Evolutionary conservation across 2,888 invertebrate genomes (phyloP).

Genomic region (Conomelus anceps): DNA sequence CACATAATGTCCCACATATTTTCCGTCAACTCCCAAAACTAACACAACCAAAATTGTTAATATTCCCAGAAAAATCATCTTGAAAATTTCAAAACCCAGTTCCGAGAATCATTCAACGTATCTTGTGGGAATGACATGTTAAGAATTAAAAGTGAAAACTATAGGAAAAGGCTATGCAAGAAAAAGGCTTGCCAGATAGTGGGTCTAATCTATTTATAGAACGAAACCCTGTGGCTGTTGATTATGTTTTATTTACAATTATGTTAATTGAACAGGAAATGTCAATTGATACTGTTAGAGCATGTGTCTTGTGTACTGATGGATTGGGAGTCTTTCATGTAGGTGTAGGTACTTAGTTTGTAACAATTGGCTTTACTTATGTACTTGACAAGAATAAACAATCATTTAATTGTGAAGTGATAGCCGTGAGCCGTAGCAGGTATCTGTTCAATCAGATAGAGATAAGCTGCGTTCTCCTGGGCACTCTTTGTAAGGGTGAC

Average conservation of each 20-base stretch:
- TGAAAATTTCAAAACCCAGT: neutral
- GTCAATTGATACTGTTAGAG: neutral
- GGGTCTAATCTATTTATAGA: neutral
- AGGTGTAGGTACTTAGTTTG: no score
- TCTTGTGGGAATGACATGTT: neutral
- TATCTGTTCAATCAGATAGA: no score
- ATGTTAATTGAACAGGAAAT: neutral
- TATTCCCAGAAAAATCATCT: neutral
- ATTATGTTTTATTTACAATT: neutral
- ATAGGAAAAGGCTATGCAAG: neutral
- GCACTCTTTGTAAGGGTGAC: no score
- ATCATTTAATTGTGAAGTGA: neutral
- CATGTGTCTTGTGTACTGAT: neutral
- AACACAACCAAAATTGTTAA: neutral
- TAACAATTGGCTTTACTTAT: no score
- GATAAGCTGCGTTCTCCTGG: no score
- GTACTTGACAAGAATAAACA: neutral
- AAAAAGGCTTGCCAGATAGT: neutral
- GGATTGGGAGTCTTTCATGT: neutral
- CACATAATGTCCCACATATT: neutral
- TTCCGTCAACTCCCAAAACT: neutral
- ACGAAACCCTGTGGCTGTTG: neutral
- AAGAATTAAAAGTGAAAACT: neutral
- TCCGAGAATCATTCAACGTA: neutral
- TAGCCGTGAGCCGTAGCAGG: no score